Percentiles rank a stretch among this genome's conserved stretches.
Conservation (phyloP, 2,888 invertebrate species). For the Lithophane socia region DNA sequence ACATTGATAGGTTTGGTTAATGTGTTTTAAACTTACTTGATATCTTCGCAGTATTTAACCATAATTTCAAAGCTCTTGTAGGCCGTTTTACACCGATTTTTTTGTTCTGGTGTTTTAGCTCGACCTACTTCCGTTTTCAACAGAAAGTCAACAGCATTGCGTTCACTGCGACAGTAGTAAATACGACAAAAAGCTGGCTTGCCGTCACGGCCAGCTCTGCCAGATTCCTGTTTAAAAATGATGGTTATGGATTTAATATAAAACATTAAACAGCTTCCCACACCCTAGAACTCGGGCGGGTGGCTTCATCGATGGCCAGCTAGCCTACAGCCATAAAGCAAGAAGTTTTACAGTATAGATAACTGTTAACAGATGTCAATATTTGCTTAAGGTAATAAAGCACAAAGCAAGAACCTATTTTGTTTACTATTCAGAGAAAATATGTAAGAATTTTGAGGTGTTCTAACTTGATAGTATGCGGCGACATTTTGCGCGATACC, state of each 20-base stretch:
- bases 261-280: background rate
- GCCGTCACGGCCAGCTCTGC: conserved; percentile 98
- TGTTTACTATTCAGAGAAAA: background rate
- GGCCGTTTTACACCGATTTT: conserved; percentile 91
- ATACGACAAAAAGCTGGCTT: conserved; percentile 96
- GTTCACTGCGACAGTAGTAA: conserved; percentile 96
- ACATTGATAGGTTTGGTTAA: background rate
- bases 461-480: conserved; percentile 94
- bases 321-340: background rate
- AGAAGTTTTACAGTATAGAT: background rate
- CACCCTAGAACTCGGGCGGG: background rate
- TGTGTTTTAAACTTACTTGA: conserved; percentile 89
- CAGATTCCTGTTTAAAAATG: conserved; percentile 94
- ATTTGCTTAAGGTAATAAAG: background rate
- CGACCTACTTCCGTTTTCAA: conserved; percentile 93
- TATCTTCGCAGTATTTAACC: conserved; percentile 96
- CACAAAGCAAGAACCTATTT: background rate
- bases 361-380: background rate
- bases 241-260: background rate
- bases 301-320: no score
- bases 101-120: conserved; percentile 90
- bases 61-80: conserved; percentile 95
- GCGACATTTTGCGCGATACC: conserved; percentile 98
- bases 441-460: background rate
- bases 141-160: conserved; percentile 95